Percentiles rank a stretch among this genome's conserved stretches.
Evolutionary conservation across 2,113 vertebrate genomes (phyloP).

Genomic region (Helogale parvula): DNA sequence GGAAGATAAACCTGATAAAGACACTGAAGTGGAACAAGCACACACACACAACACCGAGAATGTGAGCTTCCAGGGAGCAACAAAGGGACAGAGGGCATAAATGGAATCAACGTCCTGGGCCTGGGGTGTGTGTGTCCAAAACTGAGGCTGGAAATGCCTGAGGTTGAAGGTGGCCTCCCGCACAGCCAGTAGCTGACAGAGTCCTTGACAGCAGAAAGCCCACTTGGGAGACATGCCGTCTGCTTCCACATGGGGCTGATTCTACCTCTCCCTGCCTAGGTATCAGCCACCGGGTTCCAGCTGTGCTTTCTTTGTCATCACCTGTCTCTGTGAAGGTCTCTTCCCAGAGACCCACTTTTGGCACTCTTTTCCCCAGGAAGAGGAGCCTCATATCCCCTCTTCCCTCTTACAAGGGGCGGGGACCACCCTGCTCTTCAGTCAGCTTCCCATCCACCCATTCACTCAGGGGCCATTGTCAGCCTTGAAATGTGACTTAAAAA

Average conservation of each 20-base stretch:
- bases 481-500: neutral
- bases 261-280: neutral
- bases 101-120: neutral
- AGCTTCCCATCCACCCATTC: accelerated
- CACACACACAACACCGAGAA: neutral
- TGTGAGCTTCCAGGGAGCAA: neutral
- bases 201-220: neutral
- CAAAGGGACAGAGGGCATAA: neutral
- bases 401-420: neutral
- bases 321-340: neutral
- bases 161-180: neutral
- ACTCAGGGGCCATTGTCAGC: neutral
- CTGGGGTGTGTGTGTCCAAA: neutral
- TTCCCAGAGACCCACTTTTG: neutral
- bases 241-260: neutral
- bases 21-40: neutral
- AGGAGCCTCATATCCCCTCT: neutral
- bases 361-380: neutral
- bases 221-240: neutral
- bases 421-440: neutral
- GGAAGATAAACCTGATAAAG: neutral
- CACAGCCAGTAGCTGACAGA: neutral
- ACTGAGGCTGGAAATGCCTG: neutral
- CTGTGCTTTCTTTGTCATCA: neutral
- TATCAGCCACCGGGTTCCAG: neutral